These are phyloP conservation scores for Pachycephus smyrnensis DNA, from an alignment of 2,888 invertebrate genomes.

Conservation along the genomic window DNA sequence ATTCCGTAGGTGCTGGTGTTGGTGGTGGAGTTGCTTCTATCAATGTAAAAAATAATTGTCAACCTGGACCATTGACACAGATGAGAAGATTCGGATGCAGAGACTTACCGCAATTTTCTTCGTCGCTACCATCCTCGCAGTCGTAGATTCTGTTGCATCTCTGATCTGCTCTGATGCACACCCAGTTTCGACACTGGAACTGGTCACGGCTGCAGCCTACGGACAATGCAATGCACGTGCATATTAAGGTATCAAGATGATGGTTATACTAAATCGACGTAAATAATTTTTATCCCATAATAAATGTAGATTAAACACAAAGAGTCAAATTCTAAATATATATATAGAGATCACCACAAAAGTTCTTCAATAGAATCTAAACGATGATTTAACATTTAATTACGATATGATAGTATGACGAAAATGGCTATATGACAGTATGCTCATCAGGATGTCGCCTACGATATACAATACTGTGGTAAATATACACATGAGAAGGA, in stretches of 20 bases:
- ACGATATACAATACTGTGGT: neutral
- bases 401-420: constrained; percentile 2
- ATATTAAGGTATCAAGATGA: neutral
- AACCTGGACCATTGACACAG: constrained; percentile 24
- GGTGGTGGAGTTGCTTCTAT: constrained; percentile 35
- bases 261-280: neutral
- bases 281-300: neutral
- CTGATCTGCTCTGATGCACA: constrained; percentile 69
- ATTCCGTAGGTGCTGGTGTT: neutral
- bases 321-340: constrained; percentile 17
- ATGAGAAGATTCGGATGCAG: neutral
- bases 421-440: neutral
- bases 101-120: constrained; percentile 59
- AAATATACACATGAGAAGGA: neutral
- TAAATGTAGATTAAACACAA: constrained; percentile 9
- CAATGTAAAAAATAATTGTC: constrained; percentile 39
- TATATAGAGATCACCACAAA: constrained; percentile 11
- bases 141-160: constrained; percentile 67
- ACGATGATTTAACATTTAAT: constrained; percentile 33
- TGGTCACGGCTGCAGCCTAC: constrained; percentile 75
- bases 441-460: neutral
- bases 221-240: constrained; percentile 15
- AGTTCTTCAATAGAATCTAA: constrained; percentile 25
- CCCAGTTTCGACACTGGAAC: constrained; percentile 77
- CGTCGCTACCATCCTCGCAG: constrained; percentile 68